Base-by-base conservation (phyloP, 2,888 invertebrate genomes). In the Cryptocephalus moraei region DNA sequence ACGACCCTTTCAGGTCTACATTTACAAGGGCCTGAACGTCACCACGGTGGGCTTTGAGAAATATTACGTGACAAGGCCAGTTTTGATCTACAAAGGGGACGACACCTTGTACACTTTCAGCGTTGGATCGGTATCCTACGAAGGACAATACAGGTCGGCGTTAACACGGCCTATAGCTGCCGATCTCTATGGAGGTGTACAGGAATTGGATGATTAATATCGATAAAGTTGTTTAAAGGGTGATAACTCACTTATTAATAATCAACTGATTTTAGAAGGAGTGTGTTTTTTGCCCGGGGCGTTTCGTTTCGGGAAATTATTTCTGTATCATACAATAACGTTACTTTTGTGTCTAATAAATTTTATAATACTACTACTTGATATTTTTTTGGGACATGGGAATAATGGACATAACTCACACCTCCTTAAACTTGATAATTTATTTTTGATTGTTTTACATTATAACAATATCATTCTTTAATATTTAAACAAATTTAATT, bases 61-160 rank as follows among this genome's bases (percentile, higher is more conserved):
- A 46, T 61, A 60, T 43, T 61, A 58, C 51, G 62, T 63, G 8
- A 62, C 62, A 9, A 54, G 61, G 22, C 62, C 65, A 0, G 59
- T 60, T 9, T 56, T 64, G 45, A 56, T 60, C 3, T 62, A 60
- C 50, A 62, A 63, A 49, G 62, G 63, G 9, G 58, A 63, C 32
- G 51, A 51, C 9, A 52, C 56, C 12, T 58, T 56, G 45, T 63
- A 64, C 49, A 62, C 63, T 4, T 65, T 65, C 42, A 55, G 57
- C 44, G 61, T 65, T 3, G 62, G 62, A 13, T 53, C 63, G 41
- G 60, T 60, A 10, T 60, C 62, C 8, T 56, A 53, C 38, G 60
- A 63, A 46, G 54, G 58, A 33, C 56, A 55, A 41, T 59, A 58
- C 40, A 56, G 60, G 42, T 64, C 63, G 22, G 44, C 49, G 32